Evolutionary conservation across 2,113 vertebrate species (phyloP).

Genomic region (Microtus oregoni): DNA sequence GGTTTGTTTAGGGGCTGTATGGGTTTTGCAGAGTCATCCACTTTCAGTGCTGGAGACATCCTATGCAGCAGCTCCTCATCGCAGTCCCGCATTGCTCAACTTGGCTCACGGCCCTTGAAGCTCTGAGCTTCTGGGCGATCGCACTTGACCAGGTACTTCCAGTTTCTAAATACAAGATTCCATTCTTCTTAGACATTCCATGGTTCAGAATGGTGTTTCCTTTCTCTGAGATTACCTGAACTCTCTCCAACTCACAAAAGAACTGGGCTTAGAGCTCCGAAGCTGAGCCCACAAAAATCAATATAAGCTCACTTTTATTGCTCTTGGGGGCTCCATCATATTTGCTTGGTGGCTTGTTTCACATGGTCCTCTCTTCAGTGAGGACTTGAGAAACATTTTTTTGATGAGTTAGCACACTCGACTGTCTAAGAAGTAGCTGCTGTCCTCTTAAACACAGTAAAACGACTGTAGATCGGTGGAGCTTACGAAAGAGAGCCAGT

Average conservation of each 20-base stretch:
- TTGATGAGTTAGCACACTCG: background rate
- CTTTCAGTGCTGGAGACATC: background rate
- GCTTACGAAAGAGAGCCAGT: slow-evolving; percentile 44
- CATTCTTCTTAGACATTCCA: background rate
- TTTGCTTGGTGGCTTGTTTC: background rate
- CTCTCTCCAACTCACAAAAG: background rate
- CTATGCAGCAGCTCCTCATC: background rate
- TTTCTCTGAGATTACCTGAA: background rate
- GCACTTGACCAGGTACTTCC: background rate
- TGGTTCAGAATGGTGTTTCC: background rate
- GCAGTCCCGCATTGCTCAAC: background rate
- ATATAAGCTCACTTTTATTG: background rate
- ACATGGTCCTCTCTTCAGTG: background rate
- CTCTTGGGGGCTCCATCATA: background rate
- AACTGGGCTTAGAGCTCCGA: background rate
- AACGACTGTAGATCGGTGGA: background rate
- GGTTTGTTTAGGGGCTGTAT: background rate
- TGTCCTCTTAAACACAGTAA: slow-evolving; percentile 13
- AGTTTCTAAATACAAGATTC: slow-evolving; percentile 5
- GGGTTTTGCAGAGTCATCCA: background rate
- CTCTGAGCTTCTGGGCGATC: background rate
- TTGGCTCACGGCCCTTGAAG: background rate
- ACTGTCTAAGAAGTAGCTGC: background rate
- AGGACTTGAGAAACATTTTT: background rate
- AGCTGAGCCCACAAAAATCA: slow-evolving; percentile 17